Base-by-base conservation (phyloP, 1,140 invertebrate species). In the Drosophila subpulchrella region DNA sequence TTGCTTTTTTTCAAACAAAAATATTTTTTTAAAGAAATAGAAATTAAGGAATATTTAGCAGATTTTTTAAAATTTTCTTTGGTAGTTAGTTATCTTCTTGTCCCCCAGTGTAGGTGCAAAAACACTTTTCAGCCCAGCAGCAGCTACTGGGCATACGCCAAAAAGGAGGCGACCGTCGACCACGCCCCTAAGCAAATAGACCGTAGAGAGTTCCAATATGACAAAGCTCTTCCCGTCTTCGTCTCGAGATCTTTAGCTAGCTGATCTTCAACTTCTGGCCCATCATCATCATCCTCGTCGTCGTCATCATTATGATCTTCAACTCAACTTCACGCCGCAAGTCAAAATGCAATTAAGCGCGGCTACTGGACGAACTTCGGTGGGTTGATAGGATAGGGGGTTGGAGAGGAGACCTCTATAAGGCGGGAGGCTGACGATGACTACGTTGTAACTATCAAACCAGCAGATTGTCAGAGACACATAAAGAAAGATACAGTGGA, bases 331-430 rank as follows among this genome's bases (percentile, higher is more conserved):
- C 83, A 80, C 84, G 83, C 83, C 84, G 84, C 84, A 89, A 88
- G 84, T 84, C 84, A 88, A 89, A 88, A 88, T 88, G 84, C 84
- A 88, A 88, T 88, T 88, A 88, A 88, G 84, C 84, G 84, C 77
- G 56, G 83, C 83, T 88, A 88, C 83, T 77, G 82, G 75, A 81
- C 78, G 74, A 62, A 78, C 61, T 58, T 59, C 48, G 30, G 15
- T 34, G 30, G 48, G 48, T 34, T 34, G 48, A 10, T 20, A 2
- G 27, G 27, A 27, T 2, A 3, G 27, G 27, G 27, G 34, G 57
- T 47, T 34, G 13, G 17, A 44, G 34, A 13, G 4, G 6, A 24
- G 32, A 12, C n/a, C n/a, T 34, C 55, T 38, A 60, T 59, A 36
- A 46, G 30, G 10, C 15, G 44, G 56, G 54, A 71, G 51, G 47